Base-by-base conservation (phyloP, 2,797 vertebrate genomes). In the Phoebastria nigripes region DNA sequence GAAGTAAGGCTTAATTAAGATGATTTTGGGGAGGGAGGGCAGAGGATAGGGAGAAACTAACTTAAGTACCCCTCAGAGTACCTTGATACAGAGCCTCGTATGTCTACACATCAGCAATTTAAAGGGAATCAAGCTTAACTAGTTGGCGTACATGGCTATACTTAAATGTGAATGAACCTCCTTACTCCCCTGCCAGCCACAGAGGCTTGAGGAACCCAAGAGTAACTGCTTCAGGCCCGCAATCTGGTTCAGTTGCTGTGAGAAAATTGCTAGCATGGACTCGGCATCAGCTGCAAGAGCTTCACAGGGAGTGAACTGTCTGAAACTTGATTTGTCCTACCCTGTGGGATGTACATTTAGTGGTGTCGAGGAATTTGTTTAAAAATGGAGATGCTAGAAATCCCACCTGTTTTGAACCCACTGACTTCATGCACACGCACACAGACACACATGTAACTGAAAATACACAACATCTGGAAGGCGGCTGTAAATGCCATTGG, bases 391-490 rank as follows among this genome's bases (percentile, higher is more conserved):
- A 63, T 39, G n/a, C 12, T 89, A 49, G 54, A 91, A 94, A 69
- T 66, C 49, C 33, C 28, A 86, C 84, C 87, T 96, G 79, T 56
- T 94, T 91, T 79, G 82, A 69, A 31, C 62, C 9, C 6, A 1
- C 33, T 72, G 87, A 76, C 55, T 94, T 91, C 22, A 46, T 9
- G 35, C 56, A 42, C 11, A 29, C 1, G 5, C 5, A 1, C 1
- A 1, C 37, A 86, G 80, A 44, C 22, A 33, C 66, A 20, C 13
- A 1, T 11, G 42, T 71, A 77, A 67, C 22, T 83, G 70, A 82
- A 94, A 89, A 94, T 35, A 35, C 12, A 20, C 20, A 80, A 56
- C 92, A 93, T 94, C 89, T 96, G 90, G 84, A 69, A 86, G 56
- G 69, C 0, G 20, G 11, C 94, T 92, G 72, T 81, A 82, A 87